Conservation (phyloP, 2,797 vertebrate species). For the Gallinago nigripennis region DNA sequence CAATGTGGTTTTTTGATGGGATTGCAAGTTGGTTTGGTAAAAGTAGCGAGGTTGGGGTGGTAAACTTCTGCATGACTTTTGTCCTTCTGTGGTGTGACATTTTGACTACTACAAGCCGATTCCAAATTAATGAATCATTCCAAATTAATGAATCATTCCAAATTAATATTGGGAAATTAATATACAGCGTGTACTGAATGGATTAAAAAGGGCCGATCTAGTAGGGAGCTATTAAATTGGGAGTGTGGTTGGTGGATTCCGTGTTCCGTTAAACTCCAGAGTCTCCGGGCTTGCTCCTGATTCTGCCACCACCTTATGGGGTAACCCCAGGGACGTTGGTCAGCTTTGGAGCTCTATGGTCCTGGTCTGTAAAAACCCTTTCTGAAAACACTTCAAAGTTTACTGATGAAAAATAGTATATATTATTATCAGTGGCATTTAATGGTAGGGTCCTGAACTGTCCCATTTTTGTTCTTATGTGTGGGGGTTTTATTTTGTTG, state of each 20-base stretch:
- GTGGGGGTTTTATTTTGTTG: not conserved
- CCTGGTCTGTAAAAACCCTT: not conserved
- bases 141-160: not conserved
- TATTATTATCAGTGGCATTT: not conserved
- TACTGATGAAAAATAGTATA: not conserved
- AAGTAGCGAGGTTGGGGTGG: not conserved
- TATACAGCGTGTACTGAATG: not conserved
- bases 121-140: not conserved
- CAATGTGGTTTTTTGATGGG: not conserved
- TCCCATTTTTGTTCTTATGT: not conserved
- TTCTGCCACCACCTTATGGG: rapidly evolving
- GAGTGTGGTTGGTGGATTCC: not conserved
- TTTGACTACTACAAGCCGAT: not conserved
- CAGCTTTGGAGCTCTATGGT: not conserved
- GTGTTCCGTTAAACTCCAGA: not conserved
- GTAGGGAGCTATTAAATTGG: not conserved
- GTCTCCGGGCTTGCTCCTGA: not conserved
- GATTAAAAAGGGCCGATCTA: not conserved
- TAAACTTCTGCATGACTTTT: not conserved
- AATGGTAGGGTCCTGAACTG: not conserved
- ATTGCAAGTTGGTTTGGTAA: conserved; percentile 1
- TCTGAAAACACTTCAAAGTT: not conserved
- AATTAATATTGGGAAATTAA: conserved; percentile 6
- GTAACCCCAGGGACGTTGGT: not conserved
- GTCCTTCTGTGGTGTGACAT: not conserved